Evolutionary conservation across 2,113 vertebrate species (phyloP).

Genomic region (Rana temporaria): DNA sequence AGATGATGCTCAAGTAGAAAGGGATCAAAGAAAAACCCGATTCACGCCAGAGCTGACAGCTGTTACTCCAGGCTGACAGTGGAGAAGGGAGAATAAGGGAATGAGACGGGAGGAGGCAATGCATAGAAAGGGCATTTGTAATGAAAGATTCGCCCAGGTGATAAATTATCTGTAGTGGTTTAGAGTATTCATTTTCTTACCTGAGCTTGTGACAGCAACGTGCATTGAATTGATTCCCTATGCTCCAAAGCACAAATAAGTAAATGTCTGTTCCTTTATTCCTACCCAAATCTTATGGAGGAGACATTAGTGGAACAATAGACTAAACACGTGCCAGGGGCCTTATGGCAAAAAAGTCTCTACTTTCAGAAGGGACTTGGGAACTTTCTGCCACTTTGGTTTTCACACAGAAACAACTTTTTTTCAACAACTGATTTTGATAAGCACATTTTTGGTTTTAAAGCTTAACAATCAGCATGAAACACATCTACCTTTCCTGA

Average conservation of each 20-base stretch:
- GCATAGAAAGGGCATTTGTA: conserved; percentile 53
- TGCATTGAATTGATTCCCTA: conserved; percentile 46
- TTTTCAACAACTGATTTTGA: neutral
- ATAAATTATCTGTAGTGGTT: conserved; percentile 57
- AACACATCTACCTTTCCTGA: neutral
- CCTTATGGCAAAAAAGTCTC: conserved; percentile 25
- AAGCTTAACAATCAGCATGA: neutral
- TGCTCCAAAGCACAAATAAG: conserved; percentile 55
- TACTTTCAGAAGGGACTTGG: conserved; percentile 16
- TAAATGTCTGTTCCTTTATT: conserved; percentile 46
- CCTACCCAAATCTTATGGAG: conserved; percentile 8
- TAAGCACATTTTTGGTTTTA: conserved; percentile 7
- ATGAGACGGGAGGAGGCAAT: conserved; percentile 47
- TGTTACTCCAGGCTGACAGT: conserved; percentile 53
- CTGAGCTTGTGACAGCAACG: conserved; percentile 46
- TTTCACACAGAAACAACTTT: conserved; percentile 27
- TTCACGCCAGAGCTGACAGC: conserved; percentile 49
- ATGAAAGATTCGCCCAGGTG: conserved; percentile 55
- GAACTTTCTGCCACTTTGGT: conserved; percentile 22
- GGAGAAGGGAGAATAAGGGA: conserved; percentile 50
- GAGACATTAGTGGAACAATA: neutral
- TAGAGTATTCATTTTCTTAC: conserved; percentile 57
- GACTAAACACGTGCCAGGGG: conserved; percentile 34
- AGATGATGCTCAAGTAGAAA: conserved; percentile 53
- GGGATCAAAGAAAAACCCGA: conserved; percentile 41